Percentiles rank a stretch among this genome's conserved stretches.
Evolutionary conservation across 2,113 vertebrate species (phyloP).

Genomic region (Platanista minor): DNA sequence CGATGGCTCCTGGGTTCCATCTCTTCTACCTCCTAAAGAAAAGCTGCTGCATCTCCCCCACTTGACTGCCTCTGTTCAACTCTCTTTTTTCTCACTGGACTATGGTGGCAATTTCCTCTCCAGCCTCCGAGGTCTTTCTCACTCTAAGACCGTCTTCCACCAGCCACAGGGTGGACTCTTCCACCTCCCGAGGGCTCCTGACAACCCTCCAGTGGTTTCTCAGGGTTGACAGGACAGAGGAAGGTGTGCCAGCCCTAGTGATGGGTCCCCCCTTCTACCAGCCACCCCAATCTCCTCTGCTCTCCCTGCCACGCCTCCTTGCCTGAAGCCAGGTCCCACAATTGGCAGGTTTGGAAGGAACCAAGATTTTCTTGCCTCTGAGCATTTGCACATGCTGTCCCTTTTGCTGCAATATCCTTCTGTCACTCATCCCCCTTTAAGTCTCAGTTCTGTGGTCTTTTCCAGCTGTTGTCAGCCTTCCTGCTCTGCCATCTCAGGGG

Average conservation of each 20-base stretch:
- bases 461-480: not conserved
- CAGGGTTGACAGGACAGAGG: not conserved
- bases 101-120: not conserved
- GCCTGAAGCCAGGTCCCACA: not conserved
- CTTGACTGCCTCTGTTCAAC: not conserved
- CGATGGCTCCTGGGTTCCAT: not conserved
- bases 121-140: not conserved
- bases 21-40: not conserved
- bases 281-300: not conserved
- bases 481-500: not conserved
- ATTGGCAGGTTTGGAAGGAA: not conserved
- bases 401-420: not conserved
- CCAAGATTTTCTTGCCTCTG: not conserved
- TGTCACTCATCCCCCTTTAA: not conserved
- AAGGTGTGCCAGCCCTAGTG: not conserved
- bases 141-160: not conserved
- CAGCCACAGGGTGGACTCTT: not conserved
- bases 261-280: not conserved
- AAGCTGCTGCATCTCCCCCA: not conserved
- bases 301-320: rapidly evolving
- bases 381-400: not conserved
- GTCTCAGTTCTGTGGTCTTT: not conserved
- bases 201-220: not conserved
- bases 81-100: not conserved
- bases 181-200: not conserved